Evolutionary conservation across 2,797 vertebrate genomes (phyloP).

Genomic region (Trachurus trachurus): DNA sequence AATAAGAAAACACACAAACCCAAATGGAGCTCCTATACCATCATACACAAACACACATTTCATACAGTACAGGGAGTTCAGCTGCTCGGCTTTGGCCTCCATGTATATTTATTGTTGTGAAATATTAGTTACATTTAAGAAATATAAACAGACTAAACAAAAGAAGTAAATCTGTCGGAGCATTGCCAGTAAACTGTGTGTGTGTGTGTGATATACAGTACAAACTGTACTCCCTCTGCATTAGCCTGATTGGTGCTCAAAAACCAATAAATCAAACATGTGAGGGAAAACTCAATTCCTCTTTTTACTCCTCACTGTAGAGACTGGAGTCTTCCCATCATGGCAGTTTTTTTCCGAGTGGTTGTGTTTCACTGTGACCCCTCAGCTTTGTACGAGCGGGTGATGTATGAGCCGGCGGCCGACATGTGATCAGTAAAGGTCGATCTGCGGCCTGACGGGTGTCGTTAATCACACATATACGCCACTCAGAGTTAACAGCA

Average conservation of each 20-base stretch:
- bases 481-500: constrained; percentile 2
- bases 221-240: constrained; percentile 19
- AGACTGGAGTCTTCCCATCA: neutral
- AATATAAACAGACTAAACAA: constrained; percentile 29
- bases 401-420: constrained; percentile 20
- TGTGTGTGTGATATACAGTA: neutral
- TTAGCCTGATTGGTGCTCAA: constrained; percentile 52
- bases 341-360: neutral
- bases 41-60: neutral
- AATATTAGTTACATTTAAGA: constrained; percentile 15
- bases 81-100: neutral
- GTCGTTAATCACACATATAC: constrained; percentile 31
- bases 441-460: constrained; percentile 26
- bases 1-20: neutral
- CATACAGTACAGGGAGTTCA: neutral
- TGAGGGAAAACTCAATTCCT: neutral
- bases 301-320: neutral
- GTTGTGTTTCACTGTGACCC: constrained; percentile 8
- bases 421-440: constrained; percentile 53
- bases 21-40: too few relatives aligned
- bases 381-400: neutral
- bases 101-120: constrained; percentile 13
- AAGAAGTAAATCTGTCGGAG: constrained; percentile 7
- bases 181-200: constrained; percentile 5
- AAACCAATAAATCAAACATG: constrained; percentile 28